Evolutionary conservation across 2,113 vertebrate genomes (phyloP).

Genomic region (Glaucidium brasilianum): DNA sequence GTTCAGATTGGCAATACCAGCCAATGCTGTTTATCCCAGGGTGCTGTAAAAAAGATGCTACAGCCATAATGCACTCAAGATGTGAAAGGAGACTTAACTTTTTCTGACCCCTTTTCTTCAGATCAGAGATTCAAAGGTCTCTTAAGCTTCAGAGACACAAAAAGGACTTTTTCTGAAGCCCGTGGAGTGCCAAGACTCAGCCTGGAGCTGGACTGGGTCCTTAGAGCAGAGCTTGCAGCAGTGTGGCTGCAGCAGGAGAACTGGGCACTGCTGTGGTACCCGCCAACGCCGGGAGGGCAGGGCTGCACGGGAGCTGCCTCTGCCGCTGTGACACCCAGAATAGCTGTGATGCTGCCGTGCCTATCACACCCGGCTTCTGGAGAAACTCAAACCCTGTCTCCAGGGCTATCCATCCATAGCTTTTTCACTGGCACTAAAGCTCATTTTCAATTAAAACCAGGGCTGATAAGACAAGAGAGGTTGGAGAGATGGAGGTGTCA

Average conservation of each 20-base stretch:
- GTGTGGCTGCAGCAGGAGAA: not conserved
- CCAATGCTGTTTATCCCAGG: not conserved
- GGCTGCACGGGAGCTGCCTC: not conserved
- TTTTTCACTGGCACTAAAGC: not conserved
- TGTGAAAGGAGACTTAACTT: not conserved
- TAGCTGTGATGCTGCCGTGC: fast-evolving
- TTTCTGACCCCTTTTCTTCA: not conserved
- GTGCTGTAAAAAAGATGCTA: no score
- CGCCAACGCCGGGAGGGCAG: fast-evolving
- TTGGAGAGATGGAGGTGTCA: not conserved
- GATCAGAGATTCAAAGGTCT: not conserved
- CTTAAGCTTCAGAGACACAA: not conserved
- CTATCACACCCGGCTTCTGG: not conserved
- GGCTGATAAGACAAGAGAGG: not conserved
- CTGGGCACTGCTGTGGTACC: not conserved
- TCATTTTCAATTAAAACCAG: not conserved
- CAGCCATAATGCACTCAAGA: not conserved
- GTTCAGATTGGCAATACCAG: not conserved
- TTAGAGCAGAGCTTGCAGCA: not conserved
- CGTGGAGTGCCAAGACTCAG: not conserved
- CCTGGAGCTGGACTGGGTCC: not conserved
- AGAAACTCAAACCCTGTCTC: not conserved
- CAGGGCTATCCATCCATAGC: not conserved
- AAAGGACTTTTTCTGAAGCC: not conserved
- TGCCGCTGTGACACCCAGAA: fast-evolving